phyloP scores from a whole-genome alignment of 2,797 vertebrate genomes.

The Thaleichthys pacificus region DNA sequence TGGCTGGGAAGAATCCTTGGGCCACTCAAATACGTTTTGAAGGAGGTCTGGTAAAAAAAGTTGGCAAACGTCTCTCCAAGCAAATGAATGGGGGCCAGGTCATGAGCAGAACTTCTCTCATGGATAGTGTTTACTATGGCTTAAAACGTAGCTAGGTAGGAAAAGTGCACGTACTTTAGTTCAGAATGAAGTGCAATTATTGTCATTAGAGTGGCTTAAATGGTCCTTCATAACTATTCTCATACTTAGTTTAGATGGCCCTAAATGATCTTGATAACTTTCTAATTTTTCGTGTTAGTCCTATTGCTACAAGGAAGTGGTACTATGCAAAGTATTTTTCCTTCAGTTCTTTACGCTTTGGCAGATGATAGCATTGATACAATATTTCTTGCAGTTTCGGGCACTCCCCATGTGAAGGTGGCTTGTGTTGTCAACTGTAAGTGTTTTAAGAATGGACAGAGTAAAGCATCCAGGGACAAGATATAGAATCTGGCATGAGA shows the following conservation, averaged over 20 bases:
- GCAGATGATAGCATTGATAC: conserved; percentile 16
- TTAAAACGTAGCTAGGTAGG: conserved; percentile 51
- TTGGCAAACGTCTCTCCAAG: conserved; percentile 42
- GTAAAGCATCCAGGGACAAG: conserved; percentile 26
- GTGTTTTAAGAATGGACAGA: conserved; percentile 17
- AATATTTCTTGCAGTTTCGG: not conserved
- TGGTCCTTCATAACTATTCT: conserved; percentile 21
- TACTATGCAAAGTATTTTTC: conserved; percentile 2
- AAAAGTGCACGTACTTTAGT: conserved; percentile 22
- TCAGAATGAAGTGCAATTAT: conserved; percentile 39
- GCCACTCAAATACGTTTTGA: conserved; percentile 60
- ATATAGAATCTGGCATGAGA: conserved; percentile 23
- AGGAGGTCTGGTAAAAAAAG: conserved; percentile 44
- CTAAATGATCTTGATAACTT: conserved; percentile 18
- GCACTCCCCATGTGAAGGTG: conserved; percentile 30
- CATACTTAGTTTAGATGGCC: conserved; percentile 15
- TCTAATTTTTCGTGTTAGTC: conserved; percentile 22
- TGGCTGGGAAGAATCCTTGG: conserved; percentile 54
- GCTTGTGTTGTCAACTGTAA: conserved; percentile 32
- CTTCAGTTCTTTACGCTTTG: conserved; percentile 10
- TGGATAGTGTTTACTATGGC: conserved; percentile 44
- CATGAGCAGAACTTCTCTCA: conserved; percentile 52
- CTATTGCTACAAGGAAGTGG: not conserved
- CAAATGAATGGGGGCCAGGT: conserved; percentile 52
- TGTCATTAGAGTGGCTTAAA: conserved; percentile 38